Percentiles rank a stretch among this genome's conserved stretches.
Conservation (phyloP, 2,113 vertebrate species). For the Dascyllus trimaculatus region DNA sequence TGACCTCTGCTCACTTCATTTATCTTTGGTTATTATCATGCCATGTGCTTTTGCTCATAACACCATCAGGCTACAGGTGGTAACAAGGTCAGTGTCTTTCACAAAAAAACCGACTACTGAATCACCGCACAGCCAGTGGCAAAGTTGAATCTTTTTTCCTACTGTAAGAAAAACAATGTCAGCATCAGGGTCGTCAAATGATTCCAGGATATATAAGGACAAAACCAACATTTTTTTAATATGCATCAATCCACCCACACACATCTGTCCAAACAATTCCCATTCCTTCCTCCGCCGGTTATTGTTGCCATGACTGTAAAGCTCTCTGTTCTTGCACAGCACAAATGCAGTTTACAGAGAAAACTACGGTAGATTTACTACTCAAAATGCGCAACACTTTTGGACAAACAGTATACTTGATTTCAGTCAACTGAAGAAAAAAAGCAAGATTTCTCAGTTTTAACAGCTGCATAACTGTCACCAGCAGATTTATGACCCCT, state of each 20-base stretch:
- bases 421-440: not conserved
- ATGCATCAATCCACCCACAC: not conserved
- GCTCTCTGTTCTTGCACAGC: not conserved
- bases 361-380: not conserved
- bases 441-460: conserved; percentile 15
- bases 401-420: not conserved
- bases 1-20: conserved; percentile 1
- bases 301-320: not conserved
- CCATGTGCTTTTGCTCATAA: conserved; percentile 23
- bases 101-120: not conserved
- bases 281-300: not conserved
- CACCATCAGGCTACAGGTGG: conserved; percentile 18
- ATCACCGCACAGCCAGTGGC: not conserved
- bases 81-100: conserved; percentile 31
- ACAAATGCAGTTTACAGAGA: conserved; percentile 3
- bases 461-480: conserved; percentile 4
- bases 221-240: conserved; percentile 11
- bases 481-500: conserved; percentile 1
- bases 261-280: conserved; percentile 14
- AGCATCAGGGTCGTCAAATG: not conserved
- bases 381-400: not conserved
- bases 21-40: conserved; percentile 11
- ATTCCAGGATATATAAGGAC: conserved; percentile 1
- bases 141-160: not conserved
- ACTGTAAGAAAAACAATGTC: conserved; percentile 6